phyloP scores from a whole-genome alignment of 1,140 invertebrate genomes.

The Procambarus virginalis region DNA sequence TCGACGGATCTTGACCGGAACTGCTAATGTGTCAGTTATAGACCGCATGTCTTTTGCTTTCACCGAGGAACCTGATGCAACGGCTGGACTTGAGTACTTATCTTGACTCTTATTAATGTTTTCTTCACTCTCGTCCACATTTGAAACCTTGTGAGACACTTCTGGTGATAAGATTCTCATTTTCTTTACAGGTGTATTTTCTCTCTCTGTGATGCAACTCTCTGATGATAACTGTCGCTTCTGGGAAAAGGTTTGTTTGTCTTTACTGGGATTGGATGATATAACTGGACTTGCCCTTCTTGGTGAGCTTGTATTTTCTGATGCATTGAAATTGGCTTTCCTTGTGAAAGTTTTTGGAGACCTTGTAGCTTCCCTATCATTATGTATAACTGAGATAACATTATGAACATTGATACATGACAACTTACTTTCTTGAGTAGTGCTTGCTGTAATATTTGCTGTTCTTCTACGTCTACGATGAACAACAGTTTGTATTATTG shows the following conservation, averaged over 20 bases:
- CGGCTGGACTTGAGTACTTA: background rate
- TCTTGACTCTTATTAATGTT: background rate
- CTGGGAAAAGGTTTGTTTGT: background rate
- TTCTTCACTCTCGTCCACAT: background rate
- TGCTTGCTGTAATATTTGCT: constrained; percentile 2
- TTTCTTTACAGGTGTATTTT: constrained; percentile 17
- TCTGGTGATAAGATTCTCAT: constrained; percentile 7
- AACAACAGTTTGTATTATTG: background rate
- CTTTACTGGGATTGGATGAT: background rate
- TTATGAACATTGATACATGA: constrained; percentile 1
- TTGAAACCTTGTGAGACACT: constrained; percentile 9
- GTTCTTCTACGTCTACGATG: background rate
- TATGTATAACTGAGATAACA: constrained; percentile 27
- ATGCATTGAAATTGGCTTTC: background rate
- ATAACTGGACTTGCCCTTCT: background rate
- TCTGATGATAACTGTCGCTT: constrained; percentile 19
- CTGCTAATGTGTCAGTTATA: background rate
- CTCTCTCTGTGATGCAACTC: background rate
- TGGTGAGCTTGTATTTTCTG: background rate
- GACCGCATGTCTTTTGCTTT: background rate
- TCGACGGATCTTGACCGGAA: constrained; percentile 23
- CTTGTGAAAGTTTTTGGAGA: background rate
- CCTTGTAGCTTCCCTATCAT: background rate
- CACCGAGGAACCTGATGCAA: background rate
- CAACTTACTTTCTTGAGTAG: background rate